A percentile compares a stretch with the other conserved stretches of the same genome.
Evolutionary conservation across 2,113 vertebrate genomes (phyloP).

Genomic region (Rhinopithecus roxellana): DNA sequence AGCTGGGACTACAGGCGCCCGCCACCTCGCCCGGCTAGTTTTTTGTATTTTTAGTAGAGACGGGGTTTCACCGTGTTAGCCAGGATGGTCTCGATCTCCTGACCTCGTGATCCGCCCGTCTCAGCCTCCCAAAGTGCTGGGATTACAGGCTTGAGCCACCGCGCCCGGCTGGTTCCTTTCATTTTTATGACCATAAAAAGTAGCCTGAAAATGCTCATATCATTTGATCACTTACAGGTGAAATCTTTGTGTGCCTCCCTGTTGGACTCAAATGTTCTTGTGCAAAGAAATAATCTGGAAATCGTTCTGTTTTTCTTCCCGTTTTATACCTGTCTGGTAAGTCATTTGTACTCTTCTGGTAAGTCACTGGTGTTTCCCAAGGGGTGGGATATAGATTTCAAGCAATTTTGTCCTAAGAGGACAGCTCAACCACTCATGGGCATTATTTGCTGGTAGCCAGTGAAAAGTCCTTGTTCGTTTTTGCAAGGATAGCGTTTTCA

Average conservation of each 20-base stretch:
- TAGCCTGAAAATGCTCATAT: rapidly evolving
- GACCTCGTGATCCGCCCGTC: too few relatives aligned
- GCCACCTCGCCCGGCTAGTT: too few relatives aligned
- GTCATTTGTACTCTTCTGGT: neutral
- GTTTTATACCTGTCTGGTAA: slow-evolving; percentile 91
- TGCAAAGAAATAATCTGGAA: slow-evolving; percentile 96
- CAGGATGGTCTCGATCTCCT: too few relatives aligned
- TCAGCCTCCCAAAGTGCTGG: too few relatives aligned
- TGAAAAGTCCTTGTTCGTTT: neutral
- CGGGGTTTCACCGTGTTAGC: too few relatives aligned
- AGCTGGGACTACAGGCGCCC: too few relatives aligned
- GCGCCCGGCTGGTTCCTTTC: too few relatives aligned
- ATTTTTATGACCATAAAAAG: neutral
- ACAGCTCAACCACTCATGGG: rapidly evolving
- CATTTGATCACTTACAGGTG: slow-evolving; percentile 80
- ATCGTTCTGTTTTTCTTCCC: slow-evolving; percentile 96
- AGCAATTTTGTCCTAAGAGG: rapidly evolving
- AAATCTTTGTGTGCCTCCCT: slow-evolving; percentile 91
- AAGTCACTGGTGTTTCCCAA: rapidly evolving
- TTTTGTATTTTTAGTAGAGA: too few relatives aligned
- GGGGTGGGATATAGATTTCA: rapidly evolving
- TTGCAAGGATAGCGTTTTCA: neutral
- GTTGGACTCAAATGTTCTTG: slow-evolving; percentile 95
- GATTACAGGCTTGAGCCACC: too few relatives aligned
- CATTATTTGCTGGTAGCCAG: rapidly evolving